Evolutionary conservation across 2,113 vertebrate genomes (phyloP), one percentile per base, ranked within the genome.

Genomic region (Lonchura striata): DNA sequence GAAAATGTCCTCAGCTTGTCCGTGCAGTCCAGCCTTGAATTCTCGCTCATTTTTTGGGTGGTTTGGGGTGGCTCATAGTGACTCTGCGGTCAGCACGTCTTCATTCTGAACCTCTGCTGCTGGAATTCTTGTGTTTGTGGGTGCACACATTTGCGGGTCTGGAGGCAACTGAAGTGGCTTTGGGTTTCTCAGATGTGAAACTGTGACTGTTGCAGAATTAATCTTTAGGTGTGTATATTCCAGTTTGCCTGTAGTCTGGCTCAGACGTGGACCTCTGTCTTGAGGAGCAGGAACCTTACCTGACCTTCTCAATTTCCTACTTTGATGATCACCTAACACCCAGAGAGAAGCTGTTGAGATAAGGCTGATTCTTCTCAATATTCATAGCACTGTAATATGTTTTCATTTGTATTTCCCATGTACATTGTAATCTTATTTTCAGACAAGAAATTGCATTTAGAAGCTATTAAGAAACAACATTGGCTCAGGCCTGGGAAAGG

Each of bases 351-450:
- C 59, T 68, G 76, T 79, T 82, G 82, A 85, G 65, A 85, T 59
- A 74, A 37, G 46, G 13, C 57, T 88, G 63, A 37, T 83, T 86
- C 35, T 80, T 74, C 75, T 86, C 50, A 63, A 75, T 95, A 86
- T 63, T 86, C 63, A 53, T 53, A 85, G 52, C 41, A 18, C 72
- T 61, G n/a, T 68, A 37, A 65, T 59, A 37, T 22, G 7, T 91
- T 94, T 90, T 88, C 19, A 41, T 94, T 91, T 90, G n/a, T 86
- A 66, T 83, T 88, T 95, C 56, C 37, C 20, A 1, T 59, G 25
- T 81, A 74, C 56, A 18, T 81, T 90, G n/a, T 77, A 84, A 93
- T 71, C 60, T 82, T 56, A 68, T 94, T 97, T 95, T 54, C 76
- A 86, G 42, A 24, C 47, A 83, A 86, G 60, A 77, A 90, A 86